Conservation (phyloP, 2,888 invertebrate species). For the Calameuta idolon region DNA sequence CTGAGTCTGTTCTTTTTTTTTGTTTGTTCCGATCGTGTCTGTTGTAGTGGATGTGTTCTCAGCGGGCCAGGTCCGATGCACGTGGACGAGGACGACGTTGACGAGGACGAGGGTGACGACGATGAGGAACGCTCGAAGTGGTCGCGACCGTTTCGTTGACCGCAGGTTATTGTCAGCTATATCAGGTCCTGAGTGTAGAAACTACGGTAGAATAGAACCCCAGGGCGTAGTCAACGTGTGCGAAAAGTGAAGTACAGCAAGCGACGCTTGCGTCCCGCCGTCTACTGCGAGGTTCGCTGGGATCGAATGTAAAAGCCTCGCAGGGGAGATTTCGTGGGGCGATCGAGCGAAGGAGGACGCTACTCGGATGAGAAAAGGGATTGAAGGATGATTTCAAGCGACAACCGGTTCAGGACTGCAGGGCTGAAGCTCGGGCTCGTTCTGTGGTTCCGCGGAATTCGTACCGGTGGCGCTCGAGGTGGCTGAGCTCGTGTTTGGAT, state of each 20-base stretch:
- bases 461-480: constrained; percentile 43
- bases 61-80: no score
- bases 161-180: constrained; percentile 47
- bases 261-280: no score
- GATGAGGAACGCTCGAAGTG: no score
- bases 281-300: neutral
- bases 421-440: constrained; percentile 60
- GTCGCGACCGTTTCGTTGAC: constrained; percentile 27
- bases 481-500: constrained; percentile 63
- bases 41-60: neutral
- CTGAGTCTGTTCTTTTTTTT: neutral
- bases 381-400: constrained; percentile 47
- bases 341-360: neutral
- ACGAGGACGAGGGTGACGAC: no score
- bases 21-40: neutral
- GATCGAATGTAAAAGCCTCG: neutral
- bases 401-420: constrained; percentile 64
- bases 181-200: constrained; percentile 37
- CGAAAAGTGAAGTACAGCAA: no score
- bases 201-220: no score
- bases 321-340: neutral
- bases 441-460: constrained; percentile 53
- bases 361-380: constrained; percentile 1
- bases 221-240: no score
- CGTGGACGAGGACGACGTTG: no score